phyloP scores from a whole-genome alignment of 2,797 vertebrate species.

The Neomorphus geoffroyi region DNA sequence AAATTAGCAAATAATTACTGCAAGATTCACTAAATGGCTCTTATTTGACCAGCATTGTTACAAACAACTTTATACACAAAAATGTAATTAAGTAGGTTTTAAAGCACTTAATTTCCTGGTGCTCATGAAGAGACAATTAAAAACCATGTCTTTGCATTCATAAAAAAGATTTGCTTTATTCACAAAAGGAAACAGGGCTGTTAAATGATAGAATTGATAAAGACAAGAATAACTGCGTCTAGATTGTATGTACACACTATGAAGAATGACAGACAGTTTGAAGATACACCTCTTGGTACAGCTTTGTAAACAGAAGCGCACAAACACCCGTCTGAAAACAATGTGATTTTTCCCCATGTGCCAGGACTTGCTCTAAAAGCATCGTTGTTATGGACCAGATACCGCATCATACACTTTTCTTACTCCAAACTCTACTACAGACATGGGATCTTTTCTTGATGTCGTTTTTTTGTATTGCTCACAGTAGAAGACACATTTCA shows the following conservation, averaged over 20 bases:
- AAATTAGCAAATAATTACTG: background rate
- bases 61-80: conserved; percentile 11
- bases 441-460: background rate
- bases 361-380: background rate
- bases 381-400: background rate
- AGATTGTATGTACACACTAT: background rate
- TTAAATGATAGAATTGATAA: background rate
- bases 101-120: background rate
- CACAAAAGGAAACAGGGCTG: background rate
- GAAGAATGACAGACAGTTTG: background rate
- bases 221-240: background rate
- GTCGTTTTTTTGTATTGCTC: background rate
- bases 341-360: background rate
- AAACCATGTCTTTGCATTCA: background rate
- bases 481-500: background rate
- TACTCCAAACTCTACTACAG: background rate
- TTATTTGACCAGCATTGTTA: background rate
- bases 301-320: background rate
- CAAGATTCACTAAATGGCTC: background rate
- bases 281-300: background rate
- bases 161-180: background rate
- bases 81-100: conserved; percentile 1
- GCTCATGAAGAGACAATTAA: background rate
- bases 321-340: background rate
- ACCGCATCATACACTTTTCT: background rate